phyloP scores from a whole-genome alignment of 2,888 invertebrate genomes.

The Caradrina kadenii region DNA sequence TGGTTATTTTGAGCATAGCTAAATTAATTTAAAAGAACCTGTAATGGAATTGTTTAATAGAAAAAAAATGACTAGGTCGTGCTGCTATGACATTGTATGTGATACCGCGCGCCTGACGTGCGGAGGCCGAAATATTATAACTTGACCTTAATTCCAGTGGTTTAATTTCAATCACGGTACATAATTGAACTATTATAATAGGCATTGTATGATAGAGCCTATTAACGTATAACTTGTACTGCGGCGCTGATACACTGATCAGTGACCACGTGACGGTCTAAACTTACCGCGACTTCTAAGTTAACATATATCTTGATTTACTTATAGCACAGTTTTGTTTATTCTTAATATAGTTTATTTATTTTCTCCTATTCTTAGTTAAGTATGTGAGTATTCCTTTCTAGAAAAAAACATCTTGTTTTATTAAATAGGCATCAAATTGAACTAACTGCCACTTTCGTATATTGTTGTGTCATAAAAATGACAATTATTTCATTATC shows the following conservation, averaged over 20 bases:
- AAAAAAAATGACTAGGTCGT: constrained; percentile 67
- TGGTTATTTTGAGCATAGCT: constrained; percentile 7
- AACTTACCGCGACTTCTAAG: constrained; percentile 1
- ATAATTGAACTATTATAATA: constrained; percentile 71
- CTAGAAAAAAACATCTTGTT: constrained; percentile 17
- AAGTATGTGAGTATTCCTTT: constrained; percentile 10
- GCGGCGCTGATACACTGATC: constrained; percentile 28
- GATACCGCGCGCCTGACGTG: constrained; percentile 73
- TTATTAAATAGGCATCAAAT: constrained; percentile 23
- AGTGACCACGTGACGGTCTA: constrained; percentile 16
- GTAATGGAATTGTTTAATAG: constrained; percentile 51
- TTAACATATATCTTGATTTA: constrained; percentile 2
- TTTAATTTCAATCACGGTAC: constrained; percentile 72
- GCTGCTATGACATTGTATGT: constrained; percentile 73
- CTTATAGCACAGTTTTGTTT: not conserved
- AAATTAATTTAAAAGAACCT: constrained; percentile 51
- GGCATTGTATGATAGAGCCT: constrained; percentile 51
- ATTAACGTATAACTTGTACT: constrained; percentile 56
- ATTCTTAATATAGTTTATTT: not conserved
- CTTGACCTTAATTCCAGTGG: constrained; percentile 75
- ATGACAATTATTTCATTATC: constrained; percentile 40
- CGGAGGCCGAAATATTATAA: constrained; percentile 76
- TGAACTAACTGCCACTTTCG: constrained; percentile 15
- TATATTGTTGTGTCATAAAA: constrained; percentile 6
- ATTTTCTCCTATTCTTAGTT: constrained; percentile 3